These are phyloP conservation scores for Cetoscarus ocellatus DNA, from an alignment of 2,797 vertebrate species.

Conservation along the genomic window DNA sequence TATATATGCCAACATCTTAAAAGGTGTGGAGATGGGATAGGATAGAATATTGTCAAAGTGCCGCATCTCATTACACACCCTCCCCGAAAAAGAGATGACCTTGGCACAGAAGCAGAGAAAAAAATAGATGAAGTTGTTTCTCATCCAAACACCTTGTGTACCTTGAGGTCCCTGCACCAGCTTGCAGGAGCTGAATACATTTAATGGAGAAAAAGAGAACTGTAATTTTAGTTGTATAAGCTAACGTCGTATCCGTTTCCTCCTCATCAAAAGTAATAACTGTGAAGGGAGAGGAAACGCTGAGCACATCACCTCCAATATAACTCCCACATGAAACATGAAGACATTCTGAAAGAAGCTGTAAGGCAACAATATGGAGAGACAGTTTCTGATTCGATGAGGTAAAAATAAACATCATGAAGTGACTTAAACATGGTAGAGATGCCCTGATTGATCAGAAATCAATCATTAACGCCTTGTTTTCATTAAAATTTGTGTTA, in stretches of 20 bases:
- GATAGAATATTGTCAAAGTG: conserved; percentile 50
- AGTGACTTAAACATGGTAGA: conserved; percentile 13
- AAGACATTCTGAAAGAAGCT: conserved; percentile 51
- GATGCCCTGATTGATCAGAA: too few species aligned
- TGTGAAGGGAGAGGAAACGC: conserved; percentile 65
- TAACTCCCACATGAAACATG: conserved; percentile 65
- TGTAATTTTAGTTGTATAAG: conserved; percentile 76
- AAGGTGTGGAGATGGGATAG: conserved; percentile 32
- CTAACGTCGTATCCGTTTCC: conserved; percentile 58
- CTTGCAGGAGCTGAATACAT: conserved; percentile 80
- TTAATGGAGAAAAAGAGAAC: conserved; percentile 68
- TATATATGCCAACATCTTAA: conserved; percentile 22
- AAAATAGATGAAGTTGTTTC: conserved; percentile 63
- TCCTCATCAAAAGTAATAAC: conserved; percentile 76
- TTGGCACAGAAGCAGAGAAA: conserved; percentile 62
- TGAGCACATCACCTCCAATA: conserved; percentile 69
- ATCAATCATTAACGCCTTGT: too few species aligned
- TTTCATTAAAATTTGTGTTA: too few species aligned
- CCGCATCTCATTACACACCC: conserved; percentile 58
- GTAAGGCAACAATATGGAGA: conserved; percentile 43
- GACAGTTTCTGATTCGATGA: conserved; percentile 26
- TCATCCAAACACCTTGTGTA: conserved; percentile 77
- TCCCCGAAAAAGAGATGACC: conserved; percentile 57
- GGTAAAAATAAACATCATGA: conserved; percentile 13
- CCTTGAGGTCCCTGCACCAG: conserved; percentile 79